Evolutionary conservation across 1,140 invertebrate genomes (phyloP).

Genomic region (Euschistus heros): DNA sequence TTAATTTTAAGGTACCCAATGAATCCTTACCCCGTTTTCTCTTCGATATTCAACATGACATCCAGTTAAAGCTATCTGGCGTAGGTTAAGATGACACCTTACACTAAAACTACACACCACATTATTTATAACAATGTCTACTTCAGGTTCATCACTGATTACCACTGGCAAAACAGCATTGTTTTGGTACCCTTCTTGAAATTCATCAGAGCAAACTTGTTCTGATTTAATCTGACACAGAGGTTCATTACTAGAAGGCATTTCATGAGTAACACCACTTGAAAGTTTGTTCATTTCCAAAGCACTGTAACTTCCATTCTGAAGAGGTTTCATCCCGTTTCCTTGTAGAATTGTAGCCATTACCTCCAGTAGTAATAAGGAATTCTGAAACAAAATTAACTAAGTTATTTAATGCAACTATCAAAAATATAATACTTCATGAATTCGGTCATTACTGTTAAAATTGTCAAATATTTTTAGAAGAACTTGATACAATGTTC

Average conservation of each 20-base stretch:
- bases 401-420: neutral
- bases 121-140: slow-evolving; percentile 96
- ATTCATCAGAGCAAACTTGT: neutral
- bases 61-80: slow-evolving; percentile 85
- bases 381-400: no score
- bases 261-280: neutral
- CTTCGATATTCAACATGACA: slow-evolving; percentile 90
- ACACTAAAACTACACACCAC: slow-evolving; percentile 97
- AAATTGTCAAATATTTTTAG: no score
- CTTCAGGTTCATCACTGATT: slow-evolving; percentile 33
- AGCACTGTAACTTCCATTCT: slow-evolving; percentile 25
- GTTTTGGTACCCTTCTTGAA: neutral
- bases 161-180: neutral
- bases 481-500: no score
- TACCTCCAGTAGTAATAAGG: neutral
- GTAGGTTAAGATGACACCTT: slow-evolving; percentile 91
- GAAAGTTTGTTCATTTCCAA: slow-evolving; percentile 24
- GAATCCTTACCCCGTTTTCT: slow-evolving; percentile 69
- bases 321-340: slow-evolving; percentile 29
- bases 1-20: no score
- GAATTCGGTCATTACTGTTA: no score
- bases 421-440: neutral
- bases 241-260: neutral
- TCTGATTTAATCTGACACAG: slow-evolving; percentile 3
- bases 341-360: slow-evolving; percentile 28